Evolutionary conservation across 92 coral and sea anemone genomes (phyloP), one percentile per base, ranked within the genome.

Genomic region (Blastomussa wellsi): DNA sequence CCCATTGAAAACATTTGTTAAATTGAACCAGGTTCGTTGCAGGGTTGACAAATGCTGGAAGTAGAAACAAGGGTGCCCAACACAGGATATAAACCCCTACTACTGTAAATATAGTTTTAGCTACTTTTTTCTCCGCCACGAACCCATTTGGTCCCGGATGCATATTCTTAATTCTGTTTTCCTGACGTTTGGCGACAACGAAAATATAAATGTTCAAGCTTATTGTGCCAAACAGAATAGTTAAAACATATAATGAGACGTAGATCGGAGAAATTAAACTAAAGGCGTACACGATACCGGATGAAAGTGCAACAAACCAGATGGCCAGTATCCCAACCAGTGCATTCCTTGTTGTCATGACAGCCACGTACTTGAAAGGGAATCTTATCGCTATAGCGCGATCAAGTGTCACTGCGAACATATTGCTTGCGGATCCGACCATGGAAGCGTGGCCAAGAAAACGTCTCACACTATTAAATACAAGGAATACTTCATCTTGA

Each of bases 371-470:
- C n/a, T 74, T 72, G 38, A 91, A 85, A 13, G 94, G 92, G 35
- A 72, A 74, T 32, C 83, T 64, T 44, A 91, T 84, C 1, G 94
- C 91, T 22, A 85, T n/a, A 36, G 88, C 71, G 11, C 94, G 89
- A 76, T 93, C 96, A n/a, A 93, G 66, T 42, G 96, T 88, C 22
- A 93, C 94, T 16, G 90, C 78, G 57, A 84, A 93, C 90, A 93
- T 82, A 44, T 92, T 91, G 42, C 94, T 88, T 17, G 89, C 86
- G 5, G 96, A 88, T 3, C 91, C 94, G 29, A 89, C 60, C 26
- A 91, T 41, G 32, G 94, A 59, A 8, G 84, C 14, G 68, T 88
- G 79, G 16, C 94, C 92, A 24, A 93, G 62, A 24, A 90, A 82
- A 19, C 52, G 49, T 33, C 26, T 88, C 11, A 55, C 66, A n/a